These are phyloP conservation scores for Synergus umbraculus DNA, from an alignment of 2,888 invertebrate genomes.

Conservation along the genomic window DNA sequence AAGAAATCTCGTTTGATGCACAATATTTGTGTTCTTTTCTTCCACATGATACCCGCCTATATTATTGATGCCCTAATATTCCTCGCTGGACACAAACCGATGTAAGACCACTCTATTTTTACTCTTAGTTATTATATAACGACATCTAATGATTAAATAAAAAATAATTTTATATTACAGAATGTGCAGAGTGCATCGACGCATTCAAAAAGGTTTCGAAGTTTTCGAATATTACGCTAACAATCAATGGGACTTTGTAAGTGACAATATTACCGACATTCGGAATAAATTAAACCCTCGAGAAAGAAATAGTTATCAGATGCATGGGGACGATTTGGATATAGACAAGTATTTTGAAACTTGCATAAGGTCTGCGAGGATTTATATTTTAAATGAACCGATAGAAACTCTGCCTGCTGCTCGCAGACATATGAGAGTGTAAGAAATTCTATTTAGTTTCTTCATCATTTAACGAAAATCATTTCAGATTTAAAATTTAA, in stretches of 20 bases:
- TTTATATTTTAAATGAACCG: slow-evolving; percentile 89
- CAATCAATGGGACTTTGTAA: slow-evolving; percentile 94
- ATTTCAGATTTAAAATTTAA: background rate
- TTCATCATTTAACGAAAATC: background rate
- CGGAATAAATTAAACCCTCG: slow-evolving; percentile 82
- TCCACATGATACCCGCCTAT: slow-evolving; percentile 94
- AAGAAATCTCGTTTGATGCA: slow-evolving; percentile 88
- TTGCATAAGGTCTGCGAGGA: slow-evolving; percentile 88
- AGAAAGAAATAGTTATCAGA: slow-evolving; percentile 84
- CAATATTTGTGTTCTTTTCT: slow-evolving; percentile 89
- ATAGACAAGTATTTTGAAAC: slow-evolving; percentile 89
- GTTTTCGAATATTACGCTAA: slow-evolving; percentile 95
- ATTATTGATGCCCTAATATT: slow-evolving; percentile 88
- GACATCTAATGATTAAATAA: slow-evolving; percentile 12
- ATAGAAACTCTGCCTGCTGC: slow-evolving; percentile 90
- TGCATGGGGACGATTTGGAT: slow-evolving; percentile 86
- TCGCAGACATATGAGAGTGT: slow-evolving; percentile 88
- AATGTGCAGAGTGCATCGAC: slow-evolving; percentile 88
- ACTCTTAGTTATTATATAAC: too few relatives aligned
- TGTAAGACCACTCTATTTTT: slow-evolving; percentile 84
- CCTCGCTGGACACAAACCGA: slow-evolving; percentile 91
- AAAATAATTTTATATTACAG: slow-evolving; percentile 77
- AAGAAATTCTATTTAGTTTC: slow-evolving; percentile 71
- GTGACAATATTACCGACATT: slow-evolving; percentile 81
- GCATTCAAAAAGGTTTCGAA: slow-evolving; percentile 91